Evolutionary conservation across 2,888 invertebrate genomes (phyloP).

Genomic region (Nephrocerus scutellatus): DNA sequence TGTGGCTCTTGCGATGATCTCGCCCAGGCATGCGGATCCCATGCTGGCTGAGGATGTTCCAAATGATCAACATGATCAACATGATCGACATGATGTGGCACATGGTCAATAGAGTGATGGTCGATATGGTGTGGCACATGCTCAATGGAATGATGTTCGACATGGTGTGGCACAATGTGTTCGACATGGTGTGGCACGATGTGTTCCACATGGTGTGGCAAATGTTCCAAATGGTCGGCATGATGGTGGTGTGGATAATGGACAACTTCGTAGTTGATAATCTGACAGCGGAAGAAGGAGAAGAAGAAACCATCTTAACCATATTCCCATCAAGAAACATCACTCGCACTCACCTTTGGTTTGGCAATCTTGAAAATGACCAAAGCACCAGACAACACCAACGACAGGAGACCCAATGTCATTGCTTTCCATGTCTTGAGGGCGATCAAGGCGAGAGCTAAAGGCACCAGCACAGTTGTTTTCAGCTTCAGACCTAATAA

Average conservation of each 20-base stretch:
- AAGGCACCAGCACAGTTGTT: conserved; percentile 72
- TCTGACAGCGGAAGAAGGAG: conserved; percentile 34
- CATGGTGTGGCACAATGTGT: conserved; percentile 40
- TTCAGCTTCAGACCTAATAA: conserved; percentile 80
- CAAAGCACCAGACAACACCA: conserved; percentile 78
- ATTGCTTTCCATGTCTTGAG: conserved; percentile 86
- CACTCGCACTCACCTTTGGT: conserved; percentile 56
- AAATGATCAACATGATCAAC: conserved; percentile 52
- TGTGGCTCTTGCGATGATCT: conserved; percentile 50
- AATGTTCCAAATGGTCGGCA: conserved; percentile 33
- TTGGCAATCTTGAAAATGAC: conserved; percentile 81
- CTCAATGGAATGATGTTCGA: conserved; percentile 38
- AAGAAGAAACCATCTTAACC: conserved; percentile 4
- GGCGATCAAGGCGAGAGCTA: conserved; percentile 75
- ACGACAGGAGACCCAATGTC: conserved; percentile 73
- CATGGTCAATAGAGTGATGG: conserved; percentile 33
- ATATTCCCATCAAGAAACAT: neutral
- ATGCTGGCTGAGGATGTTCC: conserved; percentile 45
- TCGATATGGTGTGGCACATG: conserved; percentile 47
- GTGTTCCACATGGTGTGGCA: conserved; percentile 38
- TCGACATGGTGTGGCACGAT: conserved; percentile 41
- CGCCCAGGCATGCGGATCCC: conserved; percentile 56
- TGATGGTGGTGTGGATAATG: conserved; percentile 70
- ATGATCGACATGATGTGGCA: conserved; percentile 49
- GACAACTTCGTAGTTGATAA: conserved; percentile 79